phyloP scores from a whole-genome alignment of 2,113 vertebrate species.

The Phylloscopus whistleri region DNA sequence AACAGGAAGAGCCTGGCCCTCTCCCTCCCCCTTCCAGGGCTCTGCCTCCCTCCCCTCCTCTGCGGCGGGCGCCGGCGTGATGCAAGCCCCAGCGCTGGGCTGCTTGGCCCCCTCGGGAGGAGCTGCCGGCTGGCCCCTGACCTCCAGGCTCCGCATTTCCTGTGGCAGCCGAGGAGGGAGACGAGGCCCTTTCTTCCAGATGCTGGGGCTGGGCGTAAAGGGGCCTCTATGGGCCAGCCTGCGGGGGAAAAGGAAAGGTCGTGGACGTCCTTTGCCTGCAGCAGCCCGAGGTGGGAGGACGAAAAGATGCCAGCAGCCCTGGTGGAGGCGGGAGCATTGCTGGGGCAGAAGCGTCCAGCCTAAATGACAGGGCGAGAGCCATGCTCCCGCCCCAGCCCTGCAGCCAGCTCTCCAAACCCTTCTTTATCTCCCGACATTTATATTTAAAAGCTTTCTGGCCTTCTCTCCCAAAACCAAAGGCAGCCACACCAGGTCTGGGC shows the following conservation, averaged over 20 bases:
- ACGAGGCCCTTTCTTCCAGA: constrained; percentile 50
- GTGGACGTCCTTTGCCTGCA: not conserved
- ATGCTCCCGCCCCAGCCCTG: not conserved
- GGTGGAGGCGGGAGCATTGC: not conserved
- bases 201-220: not conserved
- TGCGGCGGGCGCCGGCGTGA: rapidly evolving
- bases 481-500: not conserved
- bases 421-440: constrained; percentile 50
- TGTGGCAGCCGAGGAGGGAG: constrained; percentile 36
- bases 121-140: constrained; percentile 60
- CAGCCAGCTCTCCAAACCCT: constrained; percentile 20
- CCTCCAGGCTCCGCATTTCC: constrained; percentile 63
- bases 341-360: not conserved
- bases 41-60: constrained; percentile 11
- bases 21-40: not conserved
- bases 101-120: constrained; percentile 29
- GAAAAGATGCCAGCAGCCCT: not conserved
- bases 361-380: not conserved
- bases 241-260: not conserved
- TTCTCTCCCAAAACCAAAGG: constrained; percentile 56
- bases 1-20: constrained; percentile 67
- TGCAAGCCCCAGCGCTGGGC: not conserved
- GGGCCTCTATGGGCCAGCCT: not conserved
- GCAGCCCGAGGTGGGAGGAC: not conserved
- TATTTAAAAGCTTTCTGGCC: constrained; percentile 59